Evolutionary conservation across 1,140 invertebrate species (phyloP), one percentile per base, ranked within the genome.

Genomic region (Drosophila triauraria): DNA sequence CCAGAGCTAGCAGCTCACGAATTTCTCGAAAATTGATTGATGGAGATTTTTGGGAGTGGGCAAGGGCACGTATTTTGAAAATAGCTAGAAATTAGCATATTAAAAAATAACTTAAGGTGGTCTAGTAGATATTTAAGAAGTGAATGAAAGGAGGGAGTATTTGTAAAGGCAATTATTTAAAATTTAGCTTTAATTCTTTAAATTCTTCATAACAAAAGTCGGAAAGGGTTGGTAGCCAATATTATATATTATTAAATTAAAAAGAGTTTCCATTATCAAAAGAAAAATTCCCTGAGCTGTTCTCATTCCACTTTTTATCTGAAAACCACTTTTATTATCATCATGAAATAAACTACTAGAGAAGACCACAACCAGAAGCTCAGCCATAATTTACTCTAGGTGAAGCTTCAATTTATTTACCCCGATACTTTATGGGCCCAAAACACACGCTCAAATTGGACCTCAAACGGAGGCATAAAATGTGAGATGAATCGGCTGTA

Each of bases 11-110:
- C 53, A 58, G 48, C 51, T 51, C 27, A 25, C 35, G 25, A 72
- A 72, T 46, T 65, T 63, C 59, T 57, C 17, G 32, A 44, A 51
- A 54, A 65, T 79, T 79, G 53, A 78, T 79, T 72, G 56, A 78
- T 63, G 51, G 8, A 32, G 48, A 53, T 38, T 20, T 42, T 42
- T 15, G 53, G 53, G 13, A n/a, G 20, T 13, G 35, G 35, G 35
- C 8, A 13, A 13, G 17, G 23, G 12, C 27, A 53, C 9, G 48
- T 38, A 46, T 13, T 40, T 48, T 8, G 23, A 10, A 61, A 32
- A 44, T 13, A 32, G 15, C 53, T 25, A 12, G 0, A 43, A 42
- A 57, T 57, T 44, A 23, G 32, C 56, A 43, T 43, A 17, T 44
- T 27, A 23, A 20, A 44, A 58, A 58, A 17, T 25, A 25, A 8